Evolutionary conservation across 2,113 vertebrate species (phyloP).

Genomic region (Ia io): DNA sequence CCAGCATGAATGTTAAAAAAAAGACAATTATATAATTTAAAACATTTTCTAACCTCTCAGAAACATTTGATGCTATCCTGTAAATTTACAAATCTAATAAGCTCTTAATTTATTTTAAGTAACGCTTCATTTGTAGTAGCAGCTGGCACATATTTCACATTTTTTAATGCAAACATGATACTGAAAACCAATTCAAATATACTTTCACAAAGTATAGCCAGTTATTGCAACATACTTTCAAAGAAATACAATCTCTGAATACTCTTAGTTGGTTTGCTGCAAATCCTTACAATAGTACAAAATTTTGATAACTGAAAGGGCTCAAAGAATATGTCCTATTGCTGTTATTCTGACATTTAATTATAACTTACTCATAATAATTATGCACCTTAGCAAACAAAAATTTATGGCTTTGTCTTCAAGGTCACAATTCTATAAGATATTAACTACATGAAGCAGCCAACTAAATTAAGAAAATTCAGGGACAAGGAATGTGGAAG

Average conservation of each 20-base stretch:
- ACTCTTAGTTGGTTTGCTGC: constrained; percentile 69
- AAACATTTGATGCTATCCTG: constrained; percentile 52
- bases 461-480: constrained; percentile 55
- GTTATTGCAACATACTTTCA: constrained; percentile 24
- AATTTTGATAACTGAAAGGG: constrained; percentile 62
- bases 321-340: constrained; percentile 54
- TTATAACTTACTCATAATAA: constrained; percentile 81
- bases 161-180: constrained; percentile 61
- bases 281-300: constrained; percentile 62
- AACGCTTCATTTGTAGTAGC: constrained; percentile 55
- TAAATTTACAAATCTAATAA: constrained; percentile 54
- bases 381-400: constrained; percentile 64
- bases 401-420: constrained; percentile 63
- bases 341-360: constrained; percentile 53
- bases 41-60: constrained; percentile 44
- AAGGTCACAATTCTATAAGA: constrained; percentile 59
- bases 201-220: constrained; percentile 62
- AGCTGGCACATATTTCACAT: constrained; percentile 56
- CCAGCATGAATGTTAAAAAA: constrained; percentile 63
- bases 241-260: constrained; percentile 65
- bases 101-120: constrained; percentile 34
- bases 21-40: constrained; percentile 65
- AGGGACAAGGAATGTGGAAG: constrained; percentile 58
- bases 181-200: constrained; percentile 54
- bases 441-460: constrained; percentile 61